Evolutionary conservation across 2,113 vertebrate genomes (phyloP).

Genomic region (Brachyhypopomus occidentalis): DNA sequence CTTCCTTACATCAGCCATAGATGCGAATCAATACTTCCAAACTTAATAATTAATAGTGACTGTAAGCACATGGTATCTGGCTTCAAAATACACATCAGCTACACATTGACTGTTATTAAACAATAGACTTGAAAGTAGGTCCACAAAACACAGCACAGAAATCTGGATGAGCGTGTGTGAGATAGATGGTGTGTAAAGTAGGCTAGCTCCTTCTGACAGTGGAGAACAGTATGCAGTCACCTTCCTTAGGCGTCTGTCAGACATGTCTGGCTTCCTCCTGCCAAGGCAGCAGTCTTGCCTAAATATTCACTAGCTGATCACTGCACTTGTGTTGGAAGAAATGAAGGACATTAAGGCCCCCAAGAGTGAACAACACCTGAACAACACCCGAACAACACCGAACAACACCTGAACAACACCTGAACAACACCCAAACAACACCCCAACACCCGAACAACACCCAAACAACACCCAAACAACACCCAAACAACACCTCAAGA

Average conservation of each 20-base stretch:
- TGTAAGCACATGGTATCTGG: conserved; percentile 55
- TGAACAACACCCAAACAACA: too few species aligned
- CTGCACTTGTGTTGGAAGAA: conserved; percentile 61
- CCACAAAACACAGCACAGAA: conserved; percentile 52
- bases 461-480: too few species aligned
- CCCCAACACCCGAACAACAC: too few species aligned
- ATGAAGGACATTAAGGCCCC: conserved; percentile 49
- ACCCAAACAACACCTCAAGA: too few species aligned
- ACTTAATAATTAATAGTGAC: conserved; percentile 69
- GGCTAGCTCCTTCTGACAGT: conserved; percentile 39
- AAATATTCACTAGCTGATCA: conserved; percentile 74
- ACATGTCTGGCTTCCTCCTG: conserved; percentile 64
- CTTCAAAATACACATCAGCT: conserved; percentile 61
- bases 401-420: too few species aligned
- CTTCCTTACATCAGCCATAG: conserved; percentile 62
- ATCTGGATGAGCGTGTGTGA: conserved; percentile 60
- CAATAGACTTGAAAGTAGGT: conserved; percentile 63
- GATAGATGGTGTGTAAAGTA: conserved; percentile 43
- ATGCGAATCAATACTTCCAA: conserved; percentile 70
- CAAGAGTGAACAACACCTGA: conserved; percentile 62
- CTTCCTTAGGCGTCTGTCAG: conserved; percentile 61
- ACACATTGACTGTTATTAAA: conserved; percentile 56
- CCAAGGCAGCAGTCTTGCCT: conserved; percentile 66
- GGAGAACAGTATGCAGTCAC: conserved; percentile 57
- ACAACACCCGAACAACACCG: too few species aligned